Conservation (phyloP, 2,888 invertebrate genomes). For the Margaritifera margaritifera region DNA sequence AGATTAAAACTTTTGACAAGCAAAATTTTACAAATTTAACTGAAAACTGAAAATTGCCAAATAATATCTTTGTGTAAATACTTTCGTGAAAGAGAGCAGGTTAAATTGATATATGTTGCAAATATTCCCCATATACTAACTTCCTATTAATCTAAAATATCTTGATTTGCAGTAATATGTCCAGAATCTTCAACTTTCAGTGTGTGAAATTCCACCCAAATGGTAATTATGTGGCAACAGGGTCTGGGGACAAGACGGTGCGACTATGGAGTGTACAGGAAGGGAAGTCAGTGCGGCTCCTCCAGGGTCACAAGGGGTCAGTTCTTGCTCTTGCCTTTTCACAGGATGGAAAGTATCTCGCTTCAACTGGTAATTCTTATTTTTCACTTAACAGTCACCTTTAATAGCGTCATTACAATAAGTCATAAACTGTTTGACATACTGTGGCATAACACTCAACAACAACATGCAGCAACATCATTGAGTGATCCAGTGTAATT, state of each 20-base stretch:
- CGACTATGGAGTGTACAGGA: conserved; percentile 90
- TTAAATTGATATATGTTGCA: no score
- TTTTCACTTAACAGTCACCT: neutral
- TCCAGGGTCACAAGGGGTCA: conserved; percentile 81
- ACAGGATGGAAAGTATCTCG: conserved; percentile 87
- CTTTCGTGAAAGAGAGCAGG: no score
- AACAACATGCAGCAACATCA: neutral
- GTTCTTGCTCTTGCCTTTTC: conserved; percentile 87
- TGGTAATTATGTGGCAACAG: conserved; percentile 90
- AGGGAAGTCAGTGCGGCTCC: conserved; percentile 85
- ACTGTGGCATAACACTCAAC: neutral
- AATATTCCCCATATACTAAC: no score
- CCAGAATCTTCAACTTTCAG: conserved; percentile 72
- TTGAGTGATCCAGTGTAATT: neutral
- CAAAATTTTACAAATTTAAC: no score
- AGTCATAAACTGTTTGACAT: neutral
- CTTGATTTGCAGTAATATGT: no score
- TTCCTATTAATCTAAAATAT: no score
- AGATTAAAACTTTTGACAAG: no score
- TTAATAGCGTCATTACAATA: neutral
- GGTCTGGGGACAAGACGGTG: conserved; percentile 90
- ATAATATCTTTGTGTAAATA: no score
- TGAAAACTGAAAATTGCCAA: no score
- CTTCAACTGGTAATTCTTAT: conserved; percentile 82
- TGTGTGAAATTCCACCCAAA: conserved; percentile 94